Percentiles rank a stretch among this genome's conserved stretches.
These are phyloP conservation scores for Serripes groenlandicus DNA, from an alignment of 2,888 invertebrate species.

Conservation along the genomic window DNA sequence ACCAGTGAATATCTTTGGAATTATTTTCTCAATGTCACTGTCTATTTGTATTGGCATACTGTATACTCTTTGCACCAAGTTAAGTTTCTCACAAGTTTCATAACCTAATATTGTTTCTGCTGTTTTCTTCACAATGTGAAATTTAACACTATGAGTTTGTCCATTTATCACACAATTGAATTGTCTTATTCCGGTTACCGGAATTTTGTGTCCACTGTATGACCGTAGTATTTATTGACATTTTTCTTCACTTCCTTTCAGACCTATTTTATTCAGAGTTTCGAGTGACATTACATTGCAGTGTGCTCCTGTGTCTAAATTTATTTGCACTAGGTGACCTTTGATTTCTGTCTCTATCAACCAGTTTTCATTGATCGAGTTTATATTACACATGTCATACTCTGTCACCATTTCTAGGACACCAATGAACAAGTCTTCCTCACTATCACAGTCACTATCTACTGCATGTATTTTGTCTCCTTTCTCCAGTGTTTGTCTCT, in stretches of 20 bases:
- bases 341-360: slow-evolving; percentile 2
- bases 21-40: slow-evolving; percentile 25
- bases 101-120: slow-evolving; percentile 25
- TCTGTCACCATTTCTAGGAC: background rate
- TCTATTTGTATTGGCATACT: too few species aligned
- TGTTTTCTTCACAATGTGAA: slow-evolving; percentile 28
- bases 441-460: slow-evolving; percentile 1
- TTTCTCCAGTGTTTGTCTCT: too few species aligned
- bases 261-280: slow-evolving; percentile 5
- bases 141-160: slow-evolving; percentile 6
- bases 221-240: background rate
- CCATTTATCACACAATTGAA: slow-evolving; percentile 23
- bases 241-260: slow-evolving; percentile 3
- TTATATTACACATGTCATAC: too few species aligned
- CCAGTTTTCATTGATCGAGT: slow-evolving; percentile 12
- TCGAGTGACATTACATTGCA: slow-evolving; percentile 13
- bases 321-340: background rate
- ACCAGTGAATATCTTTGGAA: slow-evolving; percentile 40
- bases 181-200: background rate
- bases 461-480: too few species aligned
- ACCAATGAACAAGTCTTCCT: slow-evolving; percentile 24
- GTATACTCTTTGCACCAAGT: slow-evolving; percentile 37
- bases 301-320: slow-evolving; percentile 29
- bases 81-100: slow-evolving; percentile 34
- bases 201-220: slow-evolving; percentile 37